Evolutionary conservation across 2,113 vertebrate species (phyloP).

Genomic region (Bathybates hornii): DNA sequence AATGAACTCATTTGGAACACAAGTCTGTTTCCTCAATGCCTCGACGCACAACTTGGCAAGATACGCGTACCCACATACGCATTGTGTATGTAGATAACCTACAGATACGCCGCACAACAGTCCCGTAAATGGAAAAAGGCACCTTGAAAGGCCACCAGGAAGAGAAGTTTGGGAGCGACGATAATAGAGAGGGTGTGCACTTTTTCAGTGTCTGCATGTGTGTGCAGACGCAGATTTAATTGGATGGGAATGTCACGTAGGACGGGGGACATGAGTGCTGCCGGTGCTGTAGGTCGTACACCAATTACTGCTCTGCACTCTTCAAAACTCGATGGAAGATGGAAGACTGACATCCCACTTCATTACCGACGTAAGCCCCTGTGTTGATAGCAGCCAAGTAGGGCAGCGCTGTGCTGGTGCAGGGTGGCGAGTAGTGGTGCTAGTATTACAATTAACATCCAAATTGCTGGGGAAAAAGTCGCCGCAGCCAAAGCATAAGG

Average conservation of each 20-base stretch:
- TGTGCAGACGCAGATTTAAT: constrained; percentile 43
- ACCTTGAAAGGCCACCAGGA: constrained; percentile 42
- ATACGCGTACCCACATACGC: neutral
- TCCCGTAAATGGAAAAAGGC: constrained; percentile 18
- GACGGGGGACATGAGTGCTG: constrained; percentile 58
- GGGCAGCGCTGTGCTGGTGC: constrained; percentile 1
- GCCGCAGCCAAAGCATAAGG: neutral
- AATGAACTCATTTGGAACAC: constrained; percentile 58
- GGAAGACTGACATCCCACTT: constrained; percentile 53
- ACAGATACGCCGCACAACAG: neutral
- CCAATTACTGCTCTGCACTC: constrained; percentile 57
- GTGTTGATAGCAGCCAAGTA: constrained; percentile 37
- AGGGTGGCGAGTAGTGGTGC: neutral
- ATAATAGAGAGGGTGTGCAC: constrained; percentile 31
- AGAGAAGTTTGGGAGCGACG: neutral
- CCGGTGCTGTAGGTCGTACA: constrained; percentile 54
- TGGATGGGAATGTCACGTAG: constrained; percentile 64
- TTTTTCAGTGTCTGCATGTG: neutral
- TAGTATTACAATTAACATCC: neutral
- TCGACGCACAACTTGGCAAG: neutral
- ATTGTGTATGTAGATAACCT: neutral
- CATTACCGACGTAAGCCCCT: constrained; percentile 41
- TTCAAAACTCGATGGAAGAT: constrained; percentile 45
- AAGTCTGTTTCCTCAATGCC: neutral
- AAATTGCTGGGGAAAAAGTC: neutral